phyloP scores from a whole-genome alignment of 2,113 vertebrate genomes.

The Reinhardtius hippoglossoides region DNA sequence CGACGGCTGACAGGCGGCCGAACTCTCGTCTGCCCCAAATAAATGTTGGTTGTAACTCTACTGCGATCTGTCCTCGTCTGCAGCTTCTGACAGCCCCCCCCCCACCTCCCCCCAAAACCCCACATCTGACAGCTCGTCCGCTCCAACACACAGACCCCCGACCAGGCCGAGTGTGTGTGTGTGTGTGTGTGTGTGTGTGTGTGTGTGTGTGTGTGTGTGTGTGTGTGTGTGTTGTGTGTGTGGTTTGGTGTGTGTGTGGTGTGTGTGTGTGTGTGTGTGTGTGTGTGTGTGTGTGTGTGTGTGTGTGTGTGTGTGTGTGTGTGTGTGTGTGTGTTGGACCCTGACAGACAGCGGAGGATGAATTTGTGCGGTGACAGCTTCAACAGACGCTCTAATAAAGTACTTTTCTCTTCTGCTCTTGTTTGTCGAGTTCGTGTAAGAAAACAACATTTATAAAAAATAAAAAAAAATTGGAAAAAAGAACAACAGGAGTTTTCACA shows the following conservation, averaged over 20 bases:
- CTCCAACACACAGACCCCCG: slow-evolving; percentile 46
- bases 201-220: slow-evolving; percentile 16
- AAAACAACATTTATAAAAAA: not conserved
- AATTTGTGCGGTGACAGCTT: slow-evolving; percentile 70
- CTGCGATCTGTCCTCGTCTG: slow-evolving; percentile 65
- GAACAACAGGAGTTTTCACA: slow-evolving; percentile 44
- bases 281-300: slow-evolving; percentile 4
- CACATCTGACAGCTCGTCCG: slow-evolving; percentile 55
- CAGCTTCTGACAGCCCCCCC: slow-evolving; percentile 54
- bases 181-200: slow-evolving; percentile 27
- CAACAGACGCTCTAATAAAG: slow-evolving; percentile 69
- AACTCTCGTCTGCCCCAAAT: slow-evolving; percentile 57
- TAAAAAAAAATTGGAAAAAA: too few species aligned
- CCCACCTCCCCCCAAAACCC: slow-evolving; percentile 25
- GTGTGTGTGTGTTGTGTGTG: slow-evolving; percentile 11
- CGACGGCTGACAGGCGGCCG: slow-evolving; percentile 58
- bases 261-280: slow-evolving; percentile 30
- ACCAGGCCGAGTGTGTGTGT: slow-evolving; percentile 16
- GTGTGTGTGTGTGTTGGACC: slow-evolving; percentile 7
- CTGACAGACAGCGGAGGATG: slow-evolving; percentile 61
- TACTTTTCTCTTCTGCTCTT: slow-evolving; percentile 56
- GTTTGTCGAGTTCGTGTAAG: not conserved
- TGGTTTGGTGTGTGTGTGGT: slow-evolving; percentile 8
- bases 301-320: slow-evolving; percentile 30
- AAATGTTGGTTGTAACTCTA: slow-evolving; percentile 77